Evolutionary conservation across 2,888 invertebrate species (phyloP).

Genomic region (Polydesmus complanatus): DNA sequence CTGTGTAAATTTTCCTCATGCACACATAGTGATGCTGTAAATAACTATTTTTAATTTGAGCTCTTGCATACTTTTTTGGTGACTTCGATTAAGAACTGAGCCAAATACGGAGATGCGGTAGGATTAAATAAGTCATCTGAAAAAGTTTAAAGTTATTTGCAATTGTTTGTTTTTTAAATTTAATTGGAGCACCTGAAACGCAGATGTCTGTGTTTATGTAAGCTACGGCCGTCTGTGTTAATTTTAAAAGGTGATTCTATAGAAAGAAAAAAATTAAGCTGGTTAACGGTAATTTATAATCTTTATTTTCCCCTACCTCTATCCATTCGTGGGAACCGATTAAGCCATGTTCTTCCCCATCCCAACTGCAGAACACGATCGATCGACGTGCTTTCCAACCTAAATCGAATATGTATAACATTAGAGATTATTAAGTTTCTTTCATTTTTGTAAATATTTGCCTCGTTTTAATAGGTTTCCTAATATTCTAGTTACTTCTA

Average conservation of each 20-base stretch:
- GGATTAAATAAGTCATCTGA: not conserved
- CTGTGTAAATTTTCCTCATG: too few species aligned
- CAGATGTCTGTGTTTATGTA: conserved; percentile 21
- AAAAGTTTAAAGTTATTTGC: not conserved
- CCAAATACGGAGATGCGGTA: not conserved
- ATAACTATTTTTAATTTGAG: too few species aligned
- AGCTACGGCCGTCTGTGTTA: conserved; percentile 19
- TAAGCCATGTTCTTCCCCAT: conserved; percentile 38
- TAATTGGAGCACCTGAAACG: conserved; percentile 16
- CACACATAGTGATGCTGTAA: too few species aligned
- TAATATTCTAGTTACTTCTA: conserved; percentile 35
- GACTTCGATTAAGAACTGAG: not conserved
- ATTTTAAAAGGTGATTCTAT: conserved; percentile 17
- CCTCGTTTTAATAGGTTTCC: conserved; percentile 26
- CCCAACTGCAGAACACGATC: conserved; percentile 38
- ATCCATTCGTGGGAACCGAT: conserved; percentile 39
- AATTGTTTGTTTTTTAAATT: not conserved
- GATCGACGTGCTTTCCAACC: conserved; percentile 38
- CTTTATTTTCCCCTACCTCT: conserved; percentile 26
- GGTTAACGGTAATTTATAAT: too few species aligned
- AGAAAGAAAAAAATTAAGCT: not conserved
- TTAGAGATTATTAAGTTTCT: not conserved
- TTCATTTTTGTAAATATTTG: too few species aligned
- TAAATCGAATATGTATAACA: conserved; percentile 12
- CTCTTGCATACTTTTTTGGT: not conserved